phyloP scores from a whole-genome alignment of 2,888 invertebrate species.

The Drosophila aldrichi region DNA sequence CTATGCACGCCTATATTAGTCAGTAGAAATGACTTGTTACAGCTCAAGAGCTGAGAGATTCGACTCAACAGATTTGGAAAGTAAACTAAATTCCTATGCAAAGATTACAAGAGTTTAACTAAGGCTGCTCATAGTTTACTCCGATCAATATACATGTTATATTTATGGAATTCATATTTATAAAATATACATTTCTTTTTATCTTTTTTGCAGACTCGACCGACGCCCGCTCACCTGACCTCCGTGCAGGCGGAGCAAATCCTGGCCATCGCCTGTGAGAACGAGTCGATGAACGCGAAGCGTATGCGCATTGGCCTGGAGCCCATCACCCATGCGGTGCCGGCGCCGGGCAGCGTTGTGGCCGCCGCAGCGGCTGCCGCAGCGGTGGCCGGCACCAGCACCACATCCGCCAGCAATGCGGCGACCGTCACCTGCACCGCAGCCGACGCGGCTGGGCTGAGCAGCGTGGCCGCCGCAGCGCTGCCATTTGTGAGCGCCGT shows the following conservation, averaged over 20 bases:
- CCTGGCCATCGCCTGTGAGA: slow-evolving; percentile 97
- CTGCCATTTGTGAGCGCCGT: slow-evolving; percentile 78
- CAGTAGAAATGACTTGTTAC: too few relatives aligned
- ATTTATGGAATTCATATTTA: background rate
- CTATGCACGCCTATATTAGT: too few relatives aligned
- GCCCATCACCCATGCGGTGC: slow-evolving; percentile 96
- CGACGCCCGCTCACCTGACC: slow-evolving; percentile 97
- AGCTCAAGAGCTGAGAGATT: too few relatives aligned
- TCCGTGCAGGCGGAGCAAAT: slow-evolving; percentile 98
- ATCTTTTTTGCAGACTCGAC: slow-evolving; percentile 89
- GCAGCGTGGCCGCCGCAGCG: slow-evolving; percentile 74
- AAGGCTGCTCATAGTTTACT: too few relatives aligned
- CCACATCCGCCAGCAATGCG: slow-evolving; percentile 74
- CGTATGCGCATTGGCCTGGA: slow-evolving; percentile 98
- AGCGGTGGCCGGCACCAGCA: slow-evolving; percentile 78
- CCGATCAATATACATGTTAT: too few relatives aligned
- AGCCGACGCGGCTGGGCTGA: slow-evolving; percentile 73
- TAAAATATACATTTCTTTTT: background rate
- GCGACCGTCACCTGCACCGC: slow-evolving; percentile 78
- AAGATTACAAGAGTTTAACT: too few relatives aligned
- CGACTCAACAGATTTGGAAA: too few relatives aligned
- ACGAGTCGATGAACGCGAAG: slow-evolving; percentile 98
- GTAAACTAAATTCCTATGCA: too few relatives aligned
- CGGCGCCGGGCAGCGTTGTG: slow-evolving; percentile 83
- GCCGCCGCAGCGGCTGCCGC: slow-evolving; percentile 83